Conservation (phyloP, 2,888 invertebrate species). For the Papilio elwesi region DNA sequence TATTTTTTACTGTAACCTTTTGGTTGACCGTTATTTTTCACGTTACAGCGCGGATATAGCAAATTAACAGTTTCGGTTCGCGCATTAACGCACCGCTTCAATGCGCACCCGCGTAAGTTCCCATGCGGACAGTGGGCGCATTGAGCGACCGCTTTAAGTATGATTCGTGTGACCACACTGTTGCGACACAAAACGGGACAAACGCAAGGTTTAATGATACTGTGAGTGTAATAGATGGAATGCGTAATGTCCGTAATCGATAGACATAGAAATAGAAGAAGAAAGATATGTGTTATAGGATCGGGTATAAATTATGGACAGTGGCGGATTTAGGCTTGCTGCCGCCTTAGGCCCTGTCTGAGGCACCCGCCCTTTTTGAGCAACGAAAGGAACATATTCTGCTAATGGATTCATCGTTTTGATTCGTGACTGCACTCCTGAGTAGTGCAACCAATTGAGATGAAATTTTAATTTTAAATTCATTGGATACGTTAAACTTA, state of each 20-base stretch:
- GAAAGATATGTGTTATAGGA: neutral
- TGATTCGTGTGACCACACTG: slow-evolving; percentile 39
- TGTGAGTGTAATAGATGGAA: too few relatives aligned
- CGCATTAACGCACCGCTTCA: slow-evolving; percentile 51
- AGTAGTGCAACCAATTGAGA: too few relatives aligned
- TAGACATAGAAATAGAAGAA: neutral
- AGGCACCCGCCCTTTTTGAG: too few relatives aligned
- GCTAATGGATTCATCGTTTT: too few relatives aligned
- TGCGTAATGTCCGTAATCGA: too few relatives aligned
- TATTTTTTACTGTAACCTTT: neutral
- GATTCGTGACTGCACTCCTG: too few relatives aligned
- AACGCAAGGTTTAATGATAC: neutral
- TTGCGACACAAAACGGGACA: neutral
- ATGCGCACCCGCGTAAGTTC: slow-evolving; percentile 46
- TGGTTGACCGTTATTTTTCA: slow-evolving; percentile 28
- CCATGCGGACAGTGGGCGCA: slow-evolving; percentile 54
- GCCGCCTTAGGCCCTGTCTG: too few relatives aligned
- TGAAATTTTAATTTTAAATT: too few relatives aligned
- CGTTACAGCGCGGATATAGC: slow-evolving; percentile 38
- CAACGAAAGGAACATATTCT: too few relatives aligned
- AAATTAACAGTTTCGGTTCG: slow-evolving; percentile 52
- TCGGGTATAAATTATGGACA: too few relatives aligned
- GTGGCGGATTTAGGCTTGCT: too few relatives aligned
- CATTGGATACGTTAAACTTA: neutral
- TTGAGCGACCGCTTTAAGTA: slow-evolving; percentile 51